Base-by-base conservation (phyloP, 2,113 vertebrate genomes). In the Oxygymnocypris stewartii region DNA sequence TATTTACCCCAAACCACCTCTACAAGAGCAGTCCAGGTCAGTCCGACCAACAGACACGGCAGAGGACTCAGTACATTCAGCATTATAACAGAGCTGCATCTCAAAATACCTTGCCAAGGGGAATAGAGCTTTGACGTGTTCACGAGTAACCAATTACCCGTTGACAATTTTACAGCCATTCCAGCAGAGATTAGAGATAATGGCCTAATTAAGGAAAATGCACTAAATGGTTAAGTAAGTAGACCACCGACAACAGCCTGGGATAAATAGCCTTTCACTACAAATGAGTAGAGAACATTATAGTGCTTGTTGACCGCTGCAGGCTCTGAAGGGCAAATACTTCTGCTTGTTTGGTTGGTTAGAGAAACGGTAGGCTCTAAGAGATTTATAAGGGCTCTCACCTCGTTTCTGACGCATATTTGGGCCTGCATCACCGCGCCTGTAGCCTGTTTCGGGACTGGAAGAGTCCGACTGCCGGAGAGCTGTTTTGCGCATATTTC, bases 401-500 rank as follows among this genome's bases (percentile, higher is more conserved):
- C 97, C 96, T 97, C 93, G 95, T 90, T 96, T 96, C 88, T 96
- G 96, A 80, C 95, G 95, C 92, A 95, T 91, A 0, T 92, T 96
- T 57, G 96, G 96, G 90, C 94, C 96, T 67, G 95, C 94, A 90
- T 95, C 95, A 85, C 92, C 92, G 84, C 95, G 96, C 25, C 94
- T 95, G 91, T 95, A 96, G 25, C 94, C 94, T 4, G 92, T 90
- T 90, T 97, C 96, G 69, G 95, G 95, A 7, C 94, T 96, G 4
- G 96, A 95, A 20, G 95, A 95, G 86, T 97, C 96, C 0, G 95
- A 96, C 91, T 96, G 96, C 59, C 94, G 81, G 79, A 94, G 94
- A 0, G 91, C 91, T 65, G 96, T 92, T 85, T 96, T 97, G 51
- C 95, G 94, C 83, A 94, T 90, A 23, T 94, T 96, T 89, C 96